Percentiles rank a stretch among this genome's conserved stretches.
Evolutionary conservation across 2,888 invertebrate species (phyloP).

Genomic region (Drosophila picticornis): DNA sequence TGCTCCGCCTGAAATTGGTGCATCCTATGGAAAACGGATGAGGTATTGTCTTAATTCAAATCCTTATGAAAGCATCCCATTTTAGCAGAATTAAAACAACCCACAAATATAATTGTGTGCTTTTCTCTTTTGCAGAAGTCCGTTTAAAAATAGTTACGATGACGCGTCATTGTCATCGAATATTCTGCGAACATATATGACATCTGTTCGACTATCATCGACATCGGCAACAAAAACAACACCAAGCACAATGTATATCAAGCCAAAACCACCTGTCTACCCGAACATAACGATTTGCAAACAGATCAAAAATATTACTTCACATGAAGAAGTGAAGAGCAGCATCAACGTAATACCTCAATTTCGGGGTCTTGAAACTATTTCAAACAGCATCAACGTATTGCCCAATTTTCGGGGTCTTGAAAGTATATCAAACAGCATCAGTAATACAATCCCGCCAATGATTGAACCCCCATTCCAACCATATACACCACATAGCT

Average conservation of each 20-base stretch:
- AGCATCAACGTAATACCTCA: background rate
- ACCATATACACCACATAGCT: constrained; percentile 53
- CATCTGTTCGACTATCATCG: constrained; percentile 4
- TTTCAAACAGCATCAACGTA: background rate
- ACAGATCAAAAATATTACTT: constrained; percentile 19
- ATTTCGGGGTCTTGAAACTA: constrained; percentile 18
- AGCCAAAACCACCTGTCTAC: constrained; percentile 10
- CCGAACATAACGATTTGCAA: constrained; percentile 24
- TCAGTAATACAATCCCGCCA: constrained; percentile 12
- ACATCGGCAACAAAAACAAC: constrained; percentile 19
- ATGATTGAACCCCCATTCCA: constrained; percentile 13
- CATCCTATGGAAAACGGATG: constrained; percentile 1
- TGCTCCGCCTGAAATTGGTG: background rate
- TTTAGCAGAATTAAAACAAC: background rate
- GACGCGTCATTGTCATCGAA: constrained; percentile 23
- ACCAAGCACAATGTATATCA: constrained; percentile 2
- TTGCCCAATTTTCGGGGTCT: constrained; percentile 12
- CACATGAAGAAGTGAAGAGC: background rate
- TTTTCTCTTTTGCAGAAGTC: constrained; percentile 15
- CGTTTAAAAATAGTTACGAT: constrained; percentile 21
- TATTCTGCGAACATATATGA: constrained; percentile 22
- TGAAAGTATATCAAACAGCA: constrained; percentile 12
- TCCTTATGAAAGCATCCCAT: background rate
- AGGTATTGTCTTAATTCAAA: background rate
- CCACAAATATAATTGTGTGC: background rate